Conservation (phyloP, 2,888 invertebrate species). For the Coelopa pilipes region DNA sequence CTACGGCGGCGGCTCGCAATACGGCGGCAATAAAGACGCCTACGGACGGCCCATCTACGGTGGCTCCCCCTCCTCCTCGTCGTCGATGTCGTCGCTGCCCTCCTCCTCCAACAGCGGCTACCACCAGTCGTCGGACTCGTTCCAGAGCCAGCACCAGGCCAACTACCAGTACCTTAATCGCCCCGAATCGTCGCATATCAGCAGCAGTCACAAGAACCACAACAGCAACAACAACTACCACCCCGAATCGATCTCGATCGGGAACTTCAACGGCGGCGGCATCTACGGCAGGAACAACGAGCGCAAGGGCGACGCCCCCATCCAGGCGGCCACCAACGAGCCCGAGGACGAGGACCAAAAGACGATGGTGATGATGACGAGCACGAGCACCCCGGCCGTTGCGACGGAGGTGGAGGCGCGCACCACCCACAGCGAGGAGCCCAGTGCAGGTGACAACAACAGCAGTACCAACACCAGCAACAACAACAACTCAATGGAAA, state of each 20-base stretch:
- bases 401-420: conserved; percentile 45
- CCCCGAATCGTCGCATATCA: conserved; percentile 56
- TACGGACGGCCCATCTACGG: conserved; percentile 51
- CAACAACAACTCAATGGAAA: conserved; percentile 15
- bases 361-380: conserved; percentile 41
- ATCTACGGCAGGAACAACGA: conserved; percentile 65
- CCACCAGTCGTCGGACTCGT: conserved; percentile 57
- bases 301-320: conserved; percentile 61
- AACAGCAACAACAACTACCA: conserved; percentile 46
- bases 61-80: conserved; percentile 45
- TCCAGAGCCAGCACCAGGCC: conserved; percentile 55
- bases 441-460: conserved; percentile 38
- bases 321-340: conserved; percentile 55
- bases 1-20: conserved; percentile 45
- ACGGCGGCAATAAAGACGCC: conserved; percentile 43
- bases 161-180: conserved; percentile 65
- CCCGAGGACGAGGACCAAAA: conserved; percentile 43
- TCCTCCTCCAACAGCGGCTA: conserved; percentile 47
- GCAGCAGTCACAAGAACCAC: conserved; percentile 28
- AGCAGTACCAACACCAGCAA: too few species aligned
- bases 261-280: conserved; percentile 58
- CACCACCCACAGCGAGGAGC: conserved; percentile 44
- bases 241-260: conserved; percentile 58
- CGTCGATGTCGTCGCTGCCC: conserved; percentile 49
- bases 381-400: conserved; percentile 55